Evolutionary conservation across 2,113 vertebrate species (phyloP).

Genomic region (Cinclus cinclus): DNA sequence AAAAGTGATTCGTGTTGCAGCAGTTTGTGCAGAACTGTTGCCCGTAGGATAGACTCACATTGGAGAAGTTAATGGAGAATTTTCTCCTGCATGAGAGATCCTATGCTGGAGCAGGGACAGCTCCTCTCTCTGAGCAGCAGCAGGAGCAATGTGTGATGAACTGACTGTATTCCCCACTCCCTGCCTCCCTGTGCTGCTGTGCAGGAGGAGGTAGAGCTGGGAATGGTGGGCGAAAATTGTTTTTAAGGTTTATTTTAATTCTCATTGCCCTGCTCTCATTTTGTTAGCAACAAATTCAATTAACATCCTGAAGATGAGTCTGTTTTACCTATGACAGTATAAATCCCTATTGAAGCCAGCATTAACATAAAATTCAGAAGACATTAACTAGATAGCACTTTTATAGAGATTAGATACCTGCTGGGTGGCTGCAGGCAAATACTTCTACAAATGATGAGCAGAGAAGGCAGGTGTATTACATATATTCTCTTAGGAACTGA

Average conservation of each 20-base stretch:
- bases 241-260: neutral
- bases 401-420: neutral
- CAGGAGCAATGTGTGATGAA: neutral
- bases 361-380: neutral
- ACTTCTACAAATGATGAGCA: neutral
- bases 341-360: neutral
- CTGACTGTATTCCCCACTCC: neutral
- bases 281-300: neutral
- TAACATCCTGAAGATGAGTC: neutral
- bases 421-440: neutral
- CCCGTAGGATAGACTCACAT: neutral
- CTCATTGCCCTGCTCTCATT: neutral
- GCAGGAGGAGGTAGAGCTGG: neutral
- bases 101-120: neutral
- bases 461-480: neutral
- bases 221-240: neutral
- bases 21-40: neutral
- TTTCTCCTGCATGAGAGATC: neutral
- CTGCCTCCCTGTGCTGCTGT: neutral
- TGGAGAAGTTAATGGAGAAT: neutral
- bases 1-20: neutral
- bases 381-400: neutral
- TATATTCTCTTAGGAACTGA: neutral
- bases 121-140: neutral
- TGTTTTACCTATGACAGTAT: neutral